A percentile compares a stretch with the other conserved stretches of the same genome.
Conservation (phyloP, 2,797 vertebrate genomes). For the Clamator glandarius region DNA sequence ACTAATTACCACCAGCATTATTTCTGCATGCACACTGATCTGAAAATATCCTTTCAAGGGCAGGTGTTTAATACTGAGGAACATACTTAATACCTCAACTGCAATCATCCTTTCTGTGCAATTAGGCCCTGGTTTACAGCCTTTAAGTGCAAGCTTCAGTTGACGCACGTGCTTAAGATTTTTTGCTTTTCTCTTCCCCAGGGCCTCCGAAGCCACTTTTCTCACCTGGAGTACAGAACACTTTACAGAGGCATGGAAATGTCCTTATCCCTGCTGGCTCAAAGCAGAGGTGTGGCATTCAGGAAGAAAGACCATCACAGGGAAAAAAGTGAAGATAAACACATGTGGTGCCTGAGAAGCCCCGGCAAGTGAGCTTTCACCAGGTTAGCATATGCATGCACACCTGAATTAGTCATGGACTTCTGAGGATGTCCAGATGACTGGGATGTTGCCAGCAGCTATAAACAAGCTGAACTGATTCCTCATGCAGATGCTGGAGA, state of each 20-base stretch:
- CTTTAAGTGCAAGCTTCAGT: not conserved
- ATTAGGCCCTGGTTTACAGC: constrained; percentile 16
- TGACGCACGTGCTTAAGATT: not conserved
- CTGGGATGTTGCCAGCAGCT: not conserved
- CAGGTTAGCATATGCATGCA: too few relatives aligned
- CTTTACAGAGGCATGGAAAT: not conserved
- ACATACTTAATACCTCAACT: not conserved
- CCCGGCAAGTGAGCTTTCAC: not conserved
- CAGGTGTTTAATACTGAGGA: constrained; percentile 21
- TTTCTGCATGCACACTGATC: not conserved
- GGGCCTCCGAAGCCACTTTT: not conserved
- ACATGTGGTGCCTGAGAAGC: not conserved
- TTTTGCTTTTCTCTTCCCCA: not conserved
- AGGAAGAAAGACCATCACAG: rapidly evolving
- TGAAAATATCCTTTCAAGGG: constrained; percentile 19
- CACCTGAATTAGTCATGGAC: not conserved
- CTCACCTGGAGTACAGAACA: not conserved
- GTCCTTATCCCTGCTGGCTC: not conserved
- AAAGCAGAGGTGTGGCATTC: not conserved
- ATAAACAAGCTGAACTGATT: not conserved
- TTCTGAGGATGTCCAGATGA: not conserved
- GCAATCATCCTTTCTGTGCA: not conserved
- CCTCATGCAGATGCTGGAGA: not conserved
- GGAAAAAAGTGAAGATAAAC: not conserved
- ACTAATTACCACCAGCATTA: not conserved